Percentiles rank a stretch among this genome's conserved stretches.
Evolutionary conservation across 92 coral and sea anemone genomes (phyloP).

Genomic region (Porites rus): DNA sequence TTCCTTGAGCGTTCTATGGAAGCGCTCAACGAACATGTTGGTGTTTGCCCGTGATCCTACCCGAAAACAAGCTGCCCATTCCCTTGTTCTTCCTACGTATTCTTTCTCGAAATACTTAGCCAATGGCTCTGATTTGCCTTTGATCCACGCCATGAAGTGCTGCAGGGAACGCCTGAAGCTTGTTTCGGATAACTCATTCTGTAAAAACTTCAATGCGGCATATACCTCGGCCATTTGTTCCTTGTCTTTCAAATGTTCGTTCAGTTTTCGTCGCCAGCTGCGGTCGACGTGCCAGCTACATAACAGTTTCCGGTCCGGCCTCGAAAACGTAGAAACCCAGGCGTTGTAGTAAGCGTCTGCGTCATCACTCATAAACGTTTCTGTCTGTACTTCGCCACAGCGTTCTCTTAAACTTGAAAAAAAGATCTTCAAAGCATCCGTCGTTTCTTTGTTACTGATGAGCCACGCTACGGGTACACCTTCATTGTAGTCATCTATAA

Average conservation of each 20-base stretch:
- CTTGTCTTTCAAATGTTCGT: constrained; percentile 45
- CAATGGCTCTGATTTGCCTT: constrained; percentile 12
- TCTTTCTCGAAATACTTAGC: constrained; percentile 42
- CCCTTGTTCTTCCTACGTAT: constrained; percentile 28
- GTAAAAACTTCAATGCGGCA: constrained; percentile 37
- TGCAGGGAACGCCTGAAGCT: constrained; percentile 40
- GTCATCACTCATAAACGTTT: constrained; percentile 50
- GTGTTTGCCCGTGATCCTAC: constrained; percentile 42
- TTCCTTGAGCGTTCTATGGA: constrained; percentile 46
- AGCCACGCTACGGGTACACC: constrained; percentile 35
- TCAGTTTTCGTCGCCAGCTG: constrained; percentile 36
- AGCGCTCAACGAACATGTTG: constrained; percentile 46
- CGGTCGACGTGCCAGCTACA: constrained; percentile 67
- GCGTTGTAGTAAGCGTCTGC: constrained; percentile 53
- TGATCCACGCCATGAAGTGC: constrained; percentile 35
- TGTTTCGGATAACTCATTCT: constrained; percentile 31
- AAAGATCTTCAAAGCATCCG: constrained; percentile 22
- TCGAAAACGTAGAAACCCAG: constrained; percentile 53
- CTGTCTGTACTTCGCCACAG: constrained; percentile 37
- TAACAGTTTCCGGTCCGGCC: constrained; percentile 39
- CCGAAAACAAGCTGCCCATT: constrained; percentile 52
- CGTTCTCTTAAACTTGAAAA: constrained; percentile 46
- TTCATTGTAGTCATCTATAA: constrained; percentile 11
- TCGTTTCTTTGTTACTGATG: constrained; percentile 16
- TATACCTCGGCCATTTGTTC: constrained; percentile 49